A percentile compares a stretch with the other conserved stretches of the same genome.
Conservation (phyloP, 2,113 vertebrate genomes). For the Butorides virescens region DNA sequence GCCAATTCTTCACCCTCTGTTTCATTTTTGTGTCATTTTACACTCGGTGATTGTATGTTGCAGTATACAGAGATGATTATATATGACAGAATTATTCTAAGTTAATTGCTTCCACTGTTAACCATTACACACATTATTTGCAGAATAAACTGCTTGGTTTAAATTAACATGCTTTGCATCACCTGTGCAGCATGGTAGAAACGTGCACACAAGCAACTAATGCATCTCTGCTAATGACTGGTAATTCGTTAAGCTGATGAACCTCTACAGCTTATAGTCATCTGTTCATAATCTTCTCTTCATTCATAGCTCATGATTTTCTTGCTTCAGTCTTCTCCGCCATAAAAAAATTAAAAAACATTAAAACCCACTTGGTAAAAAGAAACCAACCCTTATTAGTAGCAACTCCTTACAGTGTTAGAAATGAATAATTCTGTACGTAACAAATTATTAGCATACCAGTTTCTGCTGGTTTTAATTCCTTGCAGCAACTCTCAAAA, state of each 20-base stretch:
- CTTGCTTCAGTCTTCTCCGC: neutral
- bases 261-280: neutral
- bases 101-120: neutral
- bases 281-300: slow-evolving; percentile 14
- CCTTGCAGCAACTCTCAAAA: neutral
- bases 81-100: neutral
- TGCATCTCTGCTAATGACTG: slow-evolving; percentile 5
- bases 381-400: neutral
- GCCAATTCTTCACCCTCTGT: neutral
- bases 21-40: neutral
- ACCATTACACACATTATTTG: neutral
- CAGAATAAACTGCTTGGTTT: neutral
- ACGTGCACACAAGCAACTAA: neutral
- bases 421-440: neutral
- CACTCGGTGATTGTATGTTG: neutral
- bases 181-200: neutral
- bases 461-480: neutral
- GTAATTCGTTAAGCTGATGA: slow-evolving; percentile 44
- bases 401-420: neutral
- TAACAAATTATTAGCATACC: neutral
- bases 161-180: neutral
- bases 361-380: neutral
- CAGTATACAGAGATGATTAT: neutral
- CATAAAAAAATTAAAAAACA: neutral
- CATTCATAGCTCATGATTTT: neutral